Evolutionary conservation across 1,140 invertebrate species (phyloP).

Genomic region (Formica exsecta): DNA sequence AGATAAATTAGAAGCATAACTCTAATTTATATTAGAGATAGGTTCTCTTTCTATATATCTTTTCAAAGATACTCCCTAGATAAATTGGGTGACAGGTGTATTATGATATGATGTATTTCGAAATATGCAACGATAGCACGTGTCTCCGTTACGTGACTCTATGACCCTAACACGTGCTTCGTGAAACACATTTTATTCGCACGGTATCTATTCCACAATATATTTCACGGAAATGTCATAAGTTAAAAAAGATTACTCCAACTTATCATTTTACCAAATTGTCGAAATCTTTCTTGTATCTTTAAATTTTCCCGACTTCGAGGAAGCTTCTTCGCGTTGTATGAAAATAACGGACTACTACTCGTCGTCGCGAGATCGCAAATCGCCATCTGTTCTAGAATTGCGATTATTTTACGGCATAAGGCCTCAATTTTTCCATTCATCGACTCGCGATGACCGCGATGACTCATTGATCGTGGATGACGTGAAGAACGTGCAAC

Average conservation of each 20-base stretch:
- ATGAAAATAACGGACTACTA: not conserved
- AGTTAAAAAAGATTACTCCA: not conserved
- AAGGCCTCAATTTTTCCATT: constrained; percentile 56
- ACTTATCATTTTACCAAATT: not conserved
- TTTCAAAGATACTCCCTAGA: not conserved
- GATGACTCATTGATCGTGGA: constrained; percentile 53
- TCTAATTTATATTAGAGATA: not conserved
- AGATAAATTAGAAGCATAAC: not conserved
- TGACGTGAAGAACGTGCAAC: constrained; percentile 24
- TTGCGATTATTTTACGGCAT: constrained; percentile 14
- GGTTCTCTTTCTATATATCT: not conserved
- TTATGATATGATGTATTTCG: constrained; percentile 20
- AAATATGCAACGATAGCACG: constrained; percentile 21
- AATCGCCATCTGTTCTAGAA: constrained; percentile 6
- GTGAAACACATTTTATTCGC: not conserved
- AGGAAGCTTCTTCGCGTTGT: not conserved
- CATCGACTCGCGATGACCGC: constrained; percentile 53
- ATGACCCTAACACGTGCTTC: not conserved
- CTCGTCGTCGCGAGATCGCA: not conserved
- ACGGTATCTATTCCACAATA: not conserved
- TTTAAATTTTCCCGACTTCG: not conserved
- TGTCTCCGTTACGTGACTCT: constrained; percentile 28
- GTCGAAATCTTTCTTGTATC: not conserved
- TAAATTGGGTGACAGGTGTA: not conserved
- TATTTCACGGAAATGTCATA: not conserved